phyloP scores from a whole-genome alignment of 2,888 invertebrate genomes.

The Meganola albula region DNA sequence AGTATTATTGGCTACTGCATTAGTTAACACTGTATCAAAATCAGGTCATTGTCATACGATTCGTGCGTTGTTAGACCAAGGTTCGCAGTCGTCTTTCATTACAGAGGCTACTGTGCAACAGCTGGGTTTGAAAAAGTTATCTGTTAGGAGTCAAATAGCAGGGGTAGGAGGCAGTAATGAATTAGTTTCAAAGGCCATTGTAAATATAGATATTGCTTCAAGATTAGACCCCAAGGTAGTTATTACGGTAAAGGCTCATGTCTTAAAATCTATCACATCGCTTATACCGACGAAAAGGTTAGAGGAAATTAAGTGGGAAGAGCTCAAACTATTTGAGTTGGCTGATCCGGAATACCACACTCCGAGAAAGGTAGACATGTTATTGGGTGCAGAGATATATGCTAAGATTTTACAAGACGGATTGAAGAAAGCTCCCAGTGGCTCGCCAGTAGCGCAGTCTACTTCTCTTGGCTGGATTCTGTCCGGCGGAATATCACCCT shows the following conservation, averaged over 20 bases:
- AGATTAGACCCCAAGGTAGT: neutral
- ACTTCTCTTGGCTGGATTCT: conserved; percentile 23
- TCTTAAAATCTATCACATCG: neutral
- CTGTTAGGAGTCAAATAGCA: no score
- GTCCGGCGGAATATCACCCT: conserved; percentile 17
- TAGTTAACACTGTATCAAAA: no score
- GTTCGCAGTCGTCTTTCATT: no score
- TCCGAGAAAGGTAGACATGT: conserved; percentile 2
- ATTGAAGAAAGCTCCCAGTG: conserved; percentile 12
- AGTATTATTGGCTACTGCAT: no score
- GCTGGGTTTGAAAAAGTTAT: no score
- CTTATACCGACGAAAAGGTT: conserved; percentile 1
- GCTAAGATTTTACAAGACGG: conserved; percentile 19
- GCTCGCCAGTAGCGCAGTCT: conserved; percentile 20
- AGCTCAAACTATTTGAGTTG: neutral
- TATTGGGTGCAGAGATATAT: conserved; percentile 26
- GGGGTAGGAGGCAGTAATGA: no score
- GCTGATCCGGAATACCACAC: conserved; percentile 2
- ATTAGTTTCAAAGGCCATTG: no score
- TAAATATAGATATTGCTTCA: no score
- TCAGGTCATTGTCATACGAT: no score
- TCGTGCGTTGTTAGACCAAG: no score
- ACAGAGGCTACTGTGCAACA: no score
- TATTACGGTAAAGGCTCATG: conserved; percentile 1
- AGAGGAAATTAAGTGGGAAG: neutral